phyloP scores from a whole-genome alignment of 1,140 invertebrate species.

The Trichonephila clavata region DNA sequence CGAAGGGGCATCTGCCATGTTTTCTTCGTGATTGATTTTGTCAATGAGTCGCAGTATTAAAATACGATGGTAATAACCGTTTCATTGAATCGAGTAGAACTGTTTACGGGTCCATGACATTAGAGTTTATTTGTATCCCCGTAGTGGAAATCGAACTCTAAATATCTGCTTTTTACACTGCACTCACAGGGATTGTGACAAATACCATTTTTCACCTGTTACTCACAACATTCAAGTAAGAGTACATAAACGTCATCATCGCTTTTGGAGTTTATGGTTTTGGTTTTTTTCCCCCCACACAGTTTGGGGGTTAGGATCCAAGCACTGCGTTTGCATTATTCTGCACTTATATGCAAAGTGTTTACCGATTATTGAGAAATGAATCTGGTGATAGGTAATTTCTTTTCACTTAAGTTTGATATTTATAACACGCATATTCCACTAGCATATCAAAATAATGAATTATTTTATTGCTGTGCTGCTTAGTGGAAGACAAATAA shows the following conservation, averaged over 20 bases:
- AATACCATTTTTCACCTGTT: slow-evolving; percentile 62
- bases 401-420: background rate
- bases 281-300: background rate
- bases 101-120: slow-evolving; percentile 41
- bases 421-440: background rate
- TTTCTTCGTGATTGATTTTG: slow-evolving; percentile 73
- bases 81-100: slow-evolving; percentile 57
- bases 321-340: background rate
- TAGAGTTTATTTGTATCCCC: slow-evolving; percentile 53
- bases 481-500: too few species aligned
- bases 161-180: slow-evolving; percentile 60
- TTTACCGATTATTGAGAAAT: background rate
- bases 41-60: slow-evolving; percentile 73
- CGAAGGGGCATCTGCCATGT: slow-evolving; percentile 68
- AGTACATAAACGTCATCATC: slow-evolving; percentile 12
- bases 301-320: background rate
- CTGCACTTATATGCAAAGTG: background rate
- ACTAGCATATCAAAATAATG: background rate
- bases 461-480: too few species aligned
- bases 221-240: background rate
- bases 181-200: background rate
- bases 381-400: background rate
- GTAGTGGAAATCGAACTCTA: slow-evolving; percentile 66
- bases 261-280: background rate
- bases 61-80: slow-evolving; percentile 74